Percentiles rank a stretch among this genome's conserved stretches.
These are phyloP conservation scores for Galbula dea DNA, from an alignment of 2,113 vertebrate species.

Conservation along the genomic window DNA sequence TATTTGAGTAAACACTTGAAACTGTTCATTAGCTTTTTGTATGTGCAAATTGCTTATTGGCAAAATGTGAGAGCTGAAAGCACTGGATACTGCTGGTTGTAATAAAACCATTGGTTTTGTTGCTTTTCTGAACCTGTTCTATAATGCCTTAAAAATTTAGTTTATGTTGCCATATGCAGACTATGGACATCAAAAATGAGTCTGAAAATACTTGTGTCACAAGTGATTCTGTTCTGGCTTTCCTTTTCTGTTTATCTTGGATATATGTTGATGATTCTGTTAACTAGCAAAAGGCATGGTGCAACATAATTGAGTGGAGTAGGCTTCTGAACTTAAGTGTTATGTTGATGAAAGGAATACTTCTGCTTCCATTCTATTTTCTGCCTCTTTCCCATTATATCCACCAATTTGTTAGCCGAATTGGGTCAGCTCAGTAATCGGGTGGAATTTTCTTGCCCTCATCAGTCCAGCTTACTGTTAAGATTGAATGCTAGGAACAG, in stretches of 20 bases:
- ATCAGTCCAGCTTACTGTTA: neutral
- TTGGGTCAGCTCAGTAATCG: neutral
- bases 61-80: slow-evolving; percentile 33
- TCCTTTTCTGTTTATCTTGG: neutral
- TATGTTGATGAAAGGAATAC: neutral
- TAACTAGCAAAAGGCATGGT: neutral
- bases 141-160: neutral
- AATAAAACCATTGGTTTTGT: slow-evolving; percentile 43
- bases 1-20: slow-evolving; percentile 62
- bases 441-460: neutral
- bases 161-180: neutral
- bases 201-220: neutral
- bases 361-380: neutral
- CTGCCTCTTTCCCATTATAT: rapidly evolving
- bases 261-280: neutral
- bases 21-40: slow-evolving; percentile 32
- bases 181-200: neutral
- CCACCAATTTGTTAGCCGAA: neutral
- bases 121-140: neutral
- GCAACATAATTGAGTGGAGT: neutral
- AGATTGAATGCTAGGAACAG: neutral
- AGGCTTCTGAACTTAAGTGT: neutral
- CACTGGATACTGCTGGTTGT: slow-evolving; percentile 35
- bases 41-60: slow-evolving; percentile 24
- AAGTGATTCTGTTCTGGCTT: neutral